phyloP scores from a whole-genome alignment of 2,888 invertebrate species.

The Dyspetes luteomarginatus region DNA sequence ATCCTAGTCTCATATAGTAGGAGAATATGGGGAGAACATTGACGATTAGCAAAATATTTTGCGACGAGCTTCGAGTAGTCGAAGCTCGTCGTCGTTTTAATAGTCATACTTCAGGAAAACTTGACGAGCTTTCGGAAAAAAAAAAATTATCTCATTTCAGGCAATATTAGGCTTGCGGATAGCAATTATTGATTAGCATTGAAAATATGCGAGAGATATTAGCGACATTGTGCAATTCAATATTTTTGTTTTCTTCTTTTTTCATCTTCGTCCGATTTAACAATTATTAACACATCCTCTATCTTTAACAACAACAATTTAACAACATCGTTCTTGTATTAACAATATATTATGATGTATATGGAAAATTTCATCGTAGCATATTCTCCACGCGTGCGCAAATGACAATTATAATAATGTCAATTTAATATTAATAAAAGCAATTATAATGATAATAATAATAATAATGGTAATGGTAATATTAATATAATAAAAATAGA shows the following conservation, averaged over 20 bases:
- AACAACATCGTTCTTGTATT: constrained; percentile 76
- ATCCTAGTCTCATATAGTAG: constrained; percentile 12
- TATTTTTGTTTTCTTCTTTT: constrained; percentile 11
- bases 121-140: background rate
- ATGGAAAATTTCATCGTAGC: constrained; percentile 37
- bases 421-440: too few species aligned
- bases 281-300: constrained; percentile 75
- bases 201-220: constrained; percentile 10
- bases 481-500: background rate
- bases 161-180: constrained; percentile 6
- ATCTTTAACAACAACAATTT: constrained; percentile 80
- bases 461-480: background rate
- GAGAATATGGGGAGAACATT: constrained; percentile 40
- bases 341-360: constrained; percentile 70
- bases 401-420: constrained; percentile 22
- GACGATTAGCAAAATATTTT: constrained; percentile 38
- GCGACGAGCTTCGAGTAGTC: constrained; percentile 20
- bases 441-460: constrained; percentile 7
- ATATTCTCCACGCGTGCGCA: constrained; percentile 32
- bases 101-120: too few species aligned
- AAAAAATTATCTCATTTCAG: constrained; percentile 1
- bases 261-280: constrained; percentile 68
- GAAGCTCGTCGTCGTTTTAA: too few species aligned
- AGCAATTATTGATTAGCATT: constrained; percentile 22
- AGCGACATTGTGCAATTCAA: constrained; percentile 25